These are phyloP conservation scores for Rhizoglyphus robini DNA, from an alignment of 1,140 invertebrate species.

Conservation along the genomic window DNA sequence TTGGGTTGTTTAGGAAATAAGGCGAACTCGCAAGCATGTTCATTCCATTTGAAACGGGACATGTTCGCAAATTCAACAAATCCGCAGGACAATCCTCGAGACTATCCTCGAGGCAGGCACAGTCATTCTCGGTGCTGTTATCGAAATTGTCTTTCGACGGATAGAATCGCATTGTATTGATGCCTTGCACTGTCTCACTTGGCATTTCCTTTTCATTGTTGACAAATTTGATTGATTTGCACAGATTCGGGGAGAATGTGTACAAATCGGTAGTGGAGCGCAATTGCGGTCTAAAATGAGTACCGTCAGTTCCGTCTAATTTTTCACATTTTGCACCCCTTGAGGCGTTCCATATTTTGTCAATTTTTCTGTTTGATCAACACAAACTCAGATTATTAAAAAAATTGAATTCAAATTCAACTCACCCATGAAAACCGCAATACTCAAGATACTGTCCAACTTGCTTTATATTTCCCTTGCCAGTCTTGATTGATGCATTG, in stretches of 20 bases:
- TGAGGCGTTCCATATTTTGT: no score
- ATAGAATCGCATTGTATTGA: neutral
- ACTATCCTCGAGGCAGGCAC: neutral
- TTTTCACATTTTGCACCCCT: constrained; percentile 8
- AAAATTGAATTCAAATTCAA: no score
- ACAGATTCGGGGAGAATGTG: constrained; percentile 20
- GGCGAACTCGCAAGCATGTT: neutral
- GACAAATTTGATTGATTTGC: constrained; percentile 45
- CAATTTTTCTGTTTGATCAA: no score
- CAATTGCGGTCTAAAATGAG: constrained; percentile 14
- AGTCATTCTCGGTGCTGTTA: neutral
- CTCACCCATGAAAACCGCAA: no score
- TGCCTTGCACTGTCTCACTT: constrained; percentile 31
- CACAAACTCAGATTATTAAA: no score
- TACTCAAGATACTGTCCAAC: no score
- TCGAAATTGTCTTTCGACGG: neutral
- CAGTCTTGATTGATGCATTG: no score
- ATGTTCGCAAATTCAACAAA: neutral
- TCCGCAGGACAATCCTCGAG: neutral
- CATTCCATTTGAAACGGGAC: neutral
- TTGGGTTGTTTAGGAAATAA: neutral
- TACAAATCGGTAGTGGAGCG: neutral
- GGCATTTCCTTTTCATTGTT: constrained; percentile 45
- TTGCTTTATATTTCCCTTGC: no score
- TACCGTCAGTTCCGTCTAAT: constrained; percentile 14